Conservation (phyloP, 2,888 invertebrate species). For the Trilocha varians region DNA sequence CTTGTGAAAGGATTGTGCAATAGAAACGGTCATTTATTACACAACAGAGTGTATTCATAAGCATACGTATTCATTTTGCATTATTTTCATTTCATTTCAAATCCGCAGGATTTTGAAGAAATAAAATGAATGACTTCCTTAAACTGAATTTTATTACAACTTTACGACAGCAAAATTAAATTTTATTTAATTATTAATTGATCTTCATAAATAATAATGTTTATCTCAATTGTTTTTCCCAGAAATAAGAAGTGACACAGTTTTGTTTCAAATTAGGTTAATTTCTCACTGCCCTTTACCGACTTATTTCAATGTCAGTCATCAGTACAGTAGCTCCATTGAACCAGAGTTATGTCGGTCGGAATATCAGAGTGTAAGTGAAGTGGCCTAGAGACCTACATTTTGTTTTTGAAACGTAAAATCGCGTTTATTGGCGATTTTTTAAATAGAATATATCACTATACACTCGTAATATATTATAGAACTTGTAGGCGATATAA, state of each 20-base stretch:
- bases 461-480: constrained; percentile 51
- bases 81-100: constrained; percentile 47
- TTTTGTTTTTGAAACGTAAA: constrained; percentile 67
- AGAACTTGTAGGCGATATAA: constrained; percentile 35
- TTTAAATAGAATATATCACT: constrained; percentile 73
- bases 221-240: constrained; percentile 10
- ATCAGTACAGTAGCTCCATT: constrained; percentile 78
- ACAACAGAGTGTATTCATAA: constrained; percentile 66
- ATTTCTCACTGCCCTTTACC: constrained; percentile 69
- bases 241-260: constrained; percentile 58
- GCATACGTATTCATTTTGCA: constrained; percentile 61
- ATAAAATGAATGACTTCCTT: constrained; percentile 27
- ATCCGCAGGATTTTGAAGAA: constrained; percentile 19
- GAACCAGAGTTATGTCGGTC: constrained; percentile 82
- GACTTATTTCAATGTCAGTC: constrained; percentile 74
- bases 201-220: constrained; percentile 1
- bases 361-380: constrained; percentile 86
- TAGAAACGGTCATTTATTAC: constrained; percentile 73
- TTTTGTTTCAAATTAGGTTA: constrained; percentile 57
- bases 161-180: constrained; percentile 6
- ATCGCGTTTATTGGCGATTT: constrained; percentile 59
- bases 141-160: constrained; percentile 17
- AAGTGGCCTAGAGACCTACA: constrained; percentile 93
- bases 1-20: constrained; percentile 75
- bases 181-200: constrained; percentile 1